A percentile compares a stretch with the other conserved stretches of the same genome.
Conservation (phyloP, 2,797 vertebrate species). For the Eurystomus glaucurus region DNA sequence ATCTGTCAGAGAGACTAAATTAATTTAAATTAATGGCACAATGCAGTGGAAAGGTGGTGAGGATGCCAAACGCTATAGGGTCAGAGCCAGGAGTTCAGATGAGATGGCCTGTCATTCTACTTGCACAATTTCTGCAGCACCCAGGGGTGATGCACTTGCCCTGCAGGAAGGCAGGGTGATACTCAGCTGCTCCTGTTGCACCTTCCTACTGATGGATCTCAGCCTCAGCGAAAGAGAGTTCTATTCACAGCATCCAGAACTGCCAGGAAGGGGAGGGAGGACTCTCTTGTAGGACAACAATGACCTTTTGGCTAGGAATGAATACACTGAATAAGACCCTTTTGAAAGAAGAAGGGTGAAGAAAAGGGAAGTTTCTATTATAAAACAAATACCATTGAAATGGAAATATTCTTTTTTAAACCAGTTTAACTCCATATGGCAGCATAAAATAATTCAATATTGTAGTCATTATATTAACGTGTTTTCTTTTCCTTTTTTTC, state of each 20-base stretch:
- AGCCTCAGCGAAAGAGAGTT: neutral
- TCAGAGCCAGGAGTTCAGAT: neutral
- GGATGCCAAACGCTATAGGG: rapidly evolving
- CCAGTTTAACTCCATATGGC: neutral
- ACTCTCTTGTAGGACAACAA: neutral
- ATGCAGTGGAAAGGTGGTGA: neutral
- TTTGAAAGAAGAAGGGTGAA: neutral
- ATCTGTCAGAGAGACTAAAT: neutral
- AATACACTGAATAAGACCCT: neutral
- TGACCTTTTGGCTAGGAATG: neutral
- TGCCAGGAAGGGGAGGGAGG: neutral
- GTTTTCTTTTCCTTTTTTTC: neutral
- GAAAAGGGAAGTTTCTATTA: neutral
- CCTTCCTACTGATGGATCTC: neutral
- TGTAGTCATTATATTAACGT: neutral
- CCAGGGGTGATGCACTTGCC: neutral
- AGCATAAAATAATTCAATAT: neutral
- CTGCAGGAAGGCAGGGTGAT: neutral
- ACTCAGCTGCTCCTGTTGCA: neutral
- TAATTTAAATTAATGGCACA: neutral
- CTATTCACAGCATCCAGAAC: neutral
- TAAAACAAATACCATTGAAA: conserved; percentile 32
- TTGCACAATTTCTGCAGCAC: neutral
- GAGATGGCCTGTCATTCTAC: neutral
- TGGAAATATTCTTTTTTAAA: neutral